These are phyloP conservation scores for Campylorhamphus procurvoides DNA, from an alignment of 2,113 vertebrate genomes.

Conservation along the genomic window DNA sequence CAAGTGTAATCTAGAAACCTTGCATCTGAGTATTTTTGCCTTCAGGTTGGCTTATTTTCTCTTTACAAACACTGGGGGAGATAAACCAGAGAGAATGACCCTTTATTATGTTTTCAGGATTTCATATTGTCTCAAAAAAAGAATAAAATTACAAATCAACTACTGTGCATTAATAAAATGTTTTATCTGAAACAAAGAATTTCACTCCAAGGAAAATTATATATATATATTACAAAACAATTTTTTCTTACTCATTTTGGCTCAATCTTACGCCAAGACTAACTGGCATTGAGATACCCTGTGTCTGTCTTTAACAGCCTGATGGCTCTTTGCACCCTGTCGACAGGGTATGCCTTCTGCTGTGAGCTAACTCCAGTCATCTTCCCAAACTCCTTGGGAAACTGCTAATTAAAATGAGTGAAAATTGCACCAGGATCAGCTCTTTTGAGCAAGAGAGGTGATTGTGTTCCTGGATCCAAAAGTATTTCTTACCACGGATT, in stretches of 20 bases:
- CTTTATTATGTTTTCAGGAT: not conserved
- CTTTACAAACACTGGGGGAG: not conserved
- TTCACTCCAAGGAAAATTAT: not conserved
- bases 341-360: not conserved
- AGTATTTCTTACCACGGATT: not conserved
- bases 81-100: not conserved
- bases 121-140: not conserved
- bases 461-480: not conserved
- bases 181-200: not conserved
- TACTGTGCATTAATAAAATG: not conserved
- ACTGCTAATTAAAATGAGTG: not conserved
- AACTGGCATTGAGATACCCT: not conserved
- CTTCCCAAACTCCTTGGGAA: not conserved
- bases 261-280: not conserved
- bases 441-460: not conserved
- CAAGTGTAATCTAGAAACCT: not conserved
- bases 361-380: not conserved
- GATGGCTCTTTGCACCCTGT: not conserved
- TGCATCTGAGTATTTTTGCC: not conserved
- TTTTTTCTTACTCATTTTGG: not conserved
- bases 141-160: not conserved
- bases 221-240: not conserved
- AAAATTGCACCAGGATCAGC: not conserved
- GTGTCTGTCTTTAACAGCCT: not conserved
- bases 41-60: not conserved